Conservation (phyloP, 2,888 invertebrate genomes). For the Parnassius apollo region DNA sequence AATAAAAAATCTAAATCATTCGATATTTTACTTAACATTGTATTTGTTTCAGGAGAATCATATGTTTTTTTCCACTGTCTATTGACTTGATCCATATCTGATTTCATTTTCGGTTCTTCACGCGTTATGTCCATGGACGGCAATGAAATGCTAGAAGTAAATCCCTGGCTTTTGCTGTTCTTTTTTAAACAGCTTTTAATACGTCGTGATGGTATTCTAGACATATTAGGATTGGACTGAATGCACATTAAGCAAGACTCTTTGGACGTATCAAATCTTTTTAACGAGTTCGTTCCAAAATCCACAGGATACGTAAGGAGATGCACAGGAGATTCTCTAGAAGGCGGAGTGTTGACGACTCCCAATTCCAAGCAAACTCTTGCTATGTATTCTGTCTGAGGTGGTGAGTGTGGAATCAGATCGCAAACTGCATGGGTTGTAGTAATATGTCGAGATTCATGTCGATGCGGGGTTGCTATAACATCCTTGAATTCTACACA, state of each 20-base stretch:
- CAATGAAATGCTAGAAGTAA: slow-evolving; percentile 59
- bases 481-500: slow-evolving; percentile 70
- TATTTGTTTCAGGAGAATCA: slow-evolving; percentile 72
- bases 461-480: slow-evolving; percentile 48
- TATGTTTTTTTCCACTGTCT: slow-evolving; percentile 65
- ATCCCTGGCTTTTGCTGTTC: slow-evolving; percentile 46
- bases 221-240: slow-evolving; percentile 67
- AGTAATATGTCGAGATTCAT: slow-evolving; percentile 42
- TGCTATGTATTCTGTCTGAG: slow-evolving; percentile 56
- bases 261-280: slow-evolving; percentile 55
- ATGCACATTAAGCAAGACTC: slow-evolving; percentile 68
- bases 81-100: slow-evolving; percentile 64
- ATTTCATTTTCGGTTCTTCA: slow-evolving; percentile 50
- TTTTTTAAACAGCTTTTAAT: slow-evolving; percentile 75
- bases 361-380: slow-evolving; percentile 82
- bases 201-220: slow-evolving; percentile 60
- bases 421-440: slow-evolving; percentile 63
- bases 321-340: slow-evolving; percentile 42
- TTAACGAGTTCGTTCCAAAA: slow-evolving; percentile 59
- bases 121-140: slow-evolving; percentile 58
- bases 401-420: slow-evolving; percentile 55
- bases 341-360: slow-evolving; percentile 47
- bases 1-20: slow-evolving; percentile 91
- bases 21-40: slow-evolving; percentile 89
- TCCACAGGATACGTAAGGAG: slow-evolving; percentile 60